Evolutionary conservation across 2,888 invertebrate genomes (phyloP).

Genomic region (Mythimna albipuncta): DNA sequence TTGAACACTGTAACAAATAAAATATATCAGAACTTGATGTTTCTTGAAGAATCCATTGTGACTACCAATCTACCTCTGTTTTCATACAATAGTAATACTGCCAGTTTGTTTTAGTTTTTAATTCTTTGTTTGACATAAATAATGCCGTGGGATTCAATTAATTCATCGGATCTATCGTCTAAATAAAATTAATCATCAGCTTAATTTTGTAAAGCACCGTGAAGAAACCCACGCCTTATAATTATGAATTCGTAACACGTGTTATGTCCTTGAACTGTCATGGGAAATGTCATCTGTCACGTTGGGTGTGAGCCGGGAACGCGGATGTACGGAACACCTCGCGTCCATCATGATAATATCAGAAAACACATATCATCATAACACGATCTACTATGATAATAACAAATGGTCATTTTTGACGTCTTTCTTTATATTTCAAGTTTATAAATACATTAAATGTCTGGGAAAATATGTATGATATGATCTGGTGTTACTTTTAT

Average conservation of each 20-base stretch:
- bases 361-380: constrained; percentile 16
- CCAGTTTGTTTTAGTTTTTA: neutral
- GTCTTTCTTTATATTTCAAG: constrained; percentile 14
- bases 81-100: neutral
- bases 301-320: constrained; percentile 28
- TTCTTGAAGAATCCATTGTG: neutral
- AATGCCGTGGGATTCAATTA: neutral
- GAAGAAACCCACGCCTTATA: constrained; percentile 42
- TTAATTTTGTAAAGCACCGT: constrained; percentile 37
- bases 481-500: neutral
- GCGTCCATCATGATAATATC: constrained; percentile 26
- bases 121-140: neutral
- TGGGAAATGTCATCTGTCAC: constrained; percentile 38
- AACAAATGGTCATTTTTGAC: neutral
- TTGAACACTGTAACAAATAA: constrained; percentile 67
- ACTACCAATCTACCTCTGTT: neutral
- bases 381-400: constrained; percentile 1
- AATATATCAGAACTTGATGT: neutral
- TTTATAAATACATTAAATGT: neutral
- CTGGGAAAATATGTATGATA: neutral
- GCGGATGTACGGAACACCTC: constrained; percentile 44
- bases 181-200: constrained; percentile 19
- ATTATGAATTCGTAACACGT: constrained; percentile 50
- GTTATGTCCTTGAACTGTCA: constrained; percentile 58
- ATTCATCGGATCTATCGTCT: constrained; percentile 24